phyloP scores from a whole-genome alignment of 2,113 vertebrate genomes.

The Pituophis catenifer region DNA sequence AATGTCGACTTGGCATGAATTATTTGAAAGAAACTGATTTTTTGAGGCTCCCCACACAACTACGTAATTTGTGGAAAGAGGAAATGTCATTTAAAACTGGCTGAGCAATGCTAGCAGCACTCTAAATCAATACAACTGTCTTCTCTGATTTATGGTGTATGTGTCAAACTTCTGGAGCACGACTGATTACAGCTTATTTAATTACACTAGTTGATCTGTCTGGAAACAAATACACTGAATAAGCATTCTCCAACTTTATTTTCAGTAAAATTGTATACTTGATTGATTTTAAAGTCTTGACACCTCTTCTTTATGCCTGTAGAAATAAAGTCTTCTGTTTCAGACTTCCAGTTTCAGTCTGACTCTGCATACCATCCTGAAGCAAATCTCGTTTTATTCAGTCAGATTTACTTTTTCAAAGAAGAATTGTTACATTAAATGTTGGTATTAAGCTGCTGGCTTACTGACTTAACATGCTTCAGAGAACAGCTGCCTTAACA shows the following conservation, averaged over 20 bases:
- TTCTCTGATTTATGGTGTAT: constrained; percentile 35
- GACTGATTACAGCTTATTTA: constrained; percentile 15
- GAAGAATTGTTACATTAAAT: not conserved
- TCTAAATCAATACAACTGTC: constrained; percentile 48
- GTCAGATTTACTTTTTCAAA: not conserved
- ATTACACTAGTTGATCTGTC: constrained; percentile 1
- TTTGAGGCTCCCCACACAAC: constrained; percentile 9
- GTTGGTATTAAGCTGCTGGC: not conserved
- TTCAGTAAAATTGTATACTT: not conserved
- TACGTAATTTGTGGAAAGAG: constrained; percentile 30
- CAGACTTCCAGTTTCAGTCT: constrained; percentile 7
- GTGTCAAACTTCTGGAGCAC: constrained; percentile 22
- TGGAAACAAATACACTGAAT: not conserved
- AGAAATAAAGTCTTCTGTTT: constrained; percentile 28
- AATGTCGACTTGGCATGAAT: constrained; percentile 29
- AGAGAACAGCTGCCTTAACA: not conserved
- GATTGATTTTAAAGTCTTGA: not conserved
- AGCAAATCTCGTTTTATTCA: not conserved
- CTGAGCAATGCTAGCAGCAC: constrained; percentile 33
- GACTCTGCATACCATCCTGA: not conserved
- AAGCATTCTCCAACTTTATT: not conserved
- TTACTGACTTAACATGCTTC: not conserved
- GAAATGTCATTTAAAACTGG: constrained; percentile 36
- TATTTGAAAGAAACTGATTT: constrained; percentile 25
- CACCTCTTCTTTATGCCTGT: constrained; percentile 1